phyloP scores from a whole-genome alignment of 2,113 vertebrate genomes.

The Platichthys flesus region DNA sequence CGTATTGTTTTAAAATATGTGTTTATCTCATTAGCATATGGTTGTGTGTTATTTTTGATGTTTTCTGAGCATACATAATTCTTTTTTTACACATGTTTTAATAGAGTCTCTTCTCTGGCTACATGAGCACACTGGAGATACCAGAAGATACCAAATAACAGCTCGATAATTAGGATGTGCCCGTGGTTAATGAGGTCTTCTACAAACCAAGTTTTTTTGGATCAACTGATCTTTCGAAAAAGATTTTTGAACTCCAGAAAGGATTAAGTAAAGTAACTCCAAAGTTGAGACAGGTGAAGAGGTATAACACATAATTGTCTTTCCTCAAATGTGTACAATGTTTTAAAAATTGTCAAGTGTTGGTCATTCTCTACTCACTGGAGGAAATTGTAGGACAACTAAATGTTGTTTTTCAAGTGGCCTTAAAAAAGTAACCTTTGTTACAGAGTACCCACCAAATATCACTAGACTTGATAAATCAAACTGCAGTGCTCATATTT shows the following conservation, averaged over 20 bases:
- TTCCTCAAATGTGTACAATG: too few relatives aligned
- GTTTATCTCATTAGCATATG: not conserved
- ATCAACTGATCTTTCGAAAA: not conserved
- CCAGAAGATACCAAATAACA: not conserved
- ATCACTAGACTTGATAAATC: too few relatives aligned
- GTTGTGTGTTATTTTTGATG: not conserved
- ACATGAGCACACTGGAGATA: not conserved
- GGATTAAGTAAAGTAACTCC: not conserved
- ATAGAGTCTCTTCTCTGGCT: not conserved
- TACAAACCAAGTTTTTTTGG: not conserved
- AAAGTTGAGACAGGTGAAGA: not conserved
- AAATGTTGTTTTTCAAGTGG: too few relatives aligned
- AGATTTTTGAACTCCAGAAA: not conserved
- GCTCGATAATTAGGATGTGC: not conserved
- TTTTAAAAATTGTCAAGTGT: too few relatives aligned
- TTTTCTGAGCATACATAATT: not conserved
- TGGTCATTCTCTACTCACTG: too few relatives aligned
- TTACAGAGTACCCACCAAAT: too few relatives aligned
- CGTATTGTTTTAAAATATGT: slow-evolving; percentile 10
- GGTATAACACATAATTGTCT: too few relatives aligned
- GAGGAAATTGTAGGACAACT: too few relatives aligned
- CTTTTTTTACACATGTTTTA: not conserved
- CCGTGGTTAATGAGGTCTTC: not conserved
- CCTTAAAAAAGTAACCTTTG: too few relatives aligned
- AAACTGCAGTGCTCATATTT: too few relatives aligned